Evolutionary conservation across 2,797 vertebrate species (phyloP).

Genomic region (Chromis chromis): DNA sequence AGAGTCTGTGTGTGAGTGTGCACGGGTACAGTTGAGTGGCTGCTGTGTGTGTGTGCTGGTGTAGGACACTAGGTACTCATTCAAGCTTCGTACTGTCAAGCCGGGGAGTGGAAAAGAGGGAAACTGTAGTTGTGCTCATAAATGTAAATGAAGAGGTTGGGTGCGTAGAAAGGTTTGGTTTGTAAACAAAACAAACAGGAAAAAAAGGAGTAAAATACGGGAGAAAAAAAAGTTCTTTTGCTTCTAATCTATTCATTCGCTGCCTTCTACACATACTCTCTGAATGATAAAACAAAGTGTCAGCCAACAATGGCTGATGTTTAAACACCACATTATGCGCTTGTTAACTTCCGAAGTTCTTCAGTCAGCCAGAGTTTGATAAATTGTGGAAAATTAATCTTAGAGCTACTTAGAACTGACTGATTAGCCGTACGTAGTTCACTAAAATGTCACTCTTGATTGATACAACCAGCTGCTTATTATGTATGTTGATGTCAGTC

Average conservation of each 20-base stretch:
- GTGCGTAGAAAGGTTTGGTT: slow-evolving; percentile 2
- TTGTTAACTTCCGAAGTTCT: slow-evolving; percentile 56
- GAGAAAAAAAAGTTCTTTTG: neutral
- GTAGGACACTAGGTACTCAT: slow-evolving; percentile 11
- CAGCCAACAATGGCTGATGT: slow-evolving; percentile 36
- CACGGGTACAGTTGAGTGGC: no score
- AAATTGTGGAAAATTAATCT: slow-evolving; percentile 69
- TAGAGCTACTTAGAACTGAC: slow-evolving; percentile 67
- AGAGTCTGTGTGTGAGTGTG: slow-evolving; percentile 19
- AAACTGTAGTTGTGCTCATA: slow-evolving; percentile 18
- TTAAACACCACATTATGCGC: slow-evolving; percentile 50
- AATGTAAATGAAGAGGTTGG: slow-evolving; percentile 35
- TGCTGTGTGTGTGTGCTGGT: neutral
- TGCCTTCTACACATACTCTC: neutral
- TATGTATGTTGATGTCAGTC: slow-evolving; percentile 75
- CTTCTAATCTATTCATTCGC: neutral
- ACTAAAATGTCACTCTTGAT: slow-evolving; percentile 71
- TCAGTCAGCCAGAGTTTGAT: slow-evolving; percentile 57
- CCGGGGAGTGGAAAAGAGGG: slow-evolving; percentile 26
- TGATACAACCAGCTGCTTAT: slow-evolving; percentile 77
- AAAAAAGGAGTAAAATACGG: neutral
- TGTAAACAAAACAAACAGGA: slow-evolving; percentile 12
- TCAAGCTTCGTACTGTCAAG: slow-evolving; percentile 32
- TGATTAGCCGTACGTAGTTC: slow-evolving; percentile 75
- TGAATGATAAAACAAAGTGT: slow-evolving; percentile 36